A percentile compares a stretch with the other conserved stretches of the same genome.
These are phyloP conservation scores for Halcyon leucocephala DNA, from an alignment of 2,797 vertebrate genomes.

Conservation along the genomic window DNA sequence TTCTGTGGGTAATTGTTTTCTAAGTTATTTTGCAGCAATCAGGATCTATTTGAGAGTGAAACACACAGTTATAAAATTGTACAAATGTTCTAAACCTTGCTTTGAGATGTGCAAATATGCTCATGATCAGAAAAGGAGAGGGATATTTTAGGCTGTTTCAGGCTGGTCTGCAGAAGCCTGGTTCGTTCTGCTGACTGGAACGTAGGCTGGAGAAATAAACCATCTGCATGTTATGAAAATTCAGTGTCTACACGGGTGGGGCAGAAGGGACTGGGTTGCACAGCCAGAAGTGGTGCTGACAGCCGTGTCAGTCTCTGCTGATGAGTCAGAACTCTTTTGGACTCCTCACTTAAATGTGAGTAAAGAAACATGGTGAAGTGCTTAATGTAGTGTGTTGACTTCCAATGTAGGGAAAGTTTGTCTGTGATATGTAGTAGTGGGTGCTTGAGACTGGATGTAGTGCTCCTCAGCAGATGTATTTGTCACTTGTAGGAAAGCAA, in stretches of 20 bases:
- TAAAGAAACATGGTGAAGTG: background rate
- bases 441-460: background rate
- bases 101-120: background rate
- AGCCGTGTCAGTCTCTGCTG: accelerated
- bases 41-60: background rate
- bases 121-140: background rate
- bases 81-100: background rate
- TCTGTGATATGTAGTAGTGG: accelerated
- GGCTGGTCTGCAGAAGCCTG: background rate
- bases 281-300: background rate
- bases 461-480: background rate
- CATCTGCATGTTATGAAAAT: background rate
- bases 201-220: background rate
- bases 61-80: background rate
- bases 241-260: background rate
- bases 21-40: background rate
- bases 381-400: background rate
- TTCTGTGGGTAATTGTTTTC: background rate
- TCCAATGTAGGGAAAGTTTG: background rate
- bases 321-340: background rate
- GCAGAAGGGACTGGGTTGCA: background rate
- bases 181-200: background rate
- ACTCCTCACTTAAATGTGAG: background rate
- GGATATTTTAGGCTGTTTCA: background rate
- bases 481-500: background rate